Conservation (phyloP, 2,888 invertebrate species). For the Campopleginae sp. region DNA sequence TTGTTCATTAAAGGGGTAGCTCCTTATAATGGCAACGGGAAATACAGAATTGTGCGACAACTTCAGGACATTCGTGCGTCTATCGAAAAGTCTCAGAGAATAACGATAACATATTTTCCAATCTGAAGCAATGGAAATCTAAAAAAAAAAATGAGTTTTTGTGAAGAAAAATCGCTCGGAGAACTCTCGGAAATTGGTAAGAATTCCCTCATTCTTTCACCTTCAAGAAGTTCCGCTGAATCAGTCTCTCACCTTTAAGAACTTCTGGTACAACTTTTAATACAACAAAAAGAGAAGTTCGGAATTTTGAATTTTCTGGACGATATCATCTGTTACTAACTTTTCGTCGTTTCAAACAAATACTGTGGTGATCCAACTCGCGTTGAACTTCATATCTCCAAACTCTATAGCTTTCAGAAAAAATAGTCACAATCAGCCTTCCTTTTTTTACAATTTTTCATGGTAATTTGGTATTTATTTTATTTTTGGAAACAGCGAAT, state of each 20-base stretch:
- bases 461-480: not conserved
- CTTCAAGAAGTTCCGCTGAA: not conserved
- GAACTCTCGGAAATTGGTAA: not conserved
- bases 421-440: not conserved
- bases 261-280: slow-evolving; percentile 2
- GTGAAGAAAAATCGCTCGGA: not conserved
- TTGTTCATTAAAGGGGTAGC: not conserved
- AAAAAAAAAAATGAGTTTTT: not conserved
- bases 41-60: not conserved
- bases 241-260: not conserved
- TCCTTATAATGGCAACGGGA: not conserved
- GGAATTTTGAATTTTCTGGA: not conserved
- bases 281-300: not conserved
- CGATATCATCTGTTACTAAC: not conserved
- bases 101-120: not conserved
- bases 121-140: not conserved
- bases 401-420: not conserved
- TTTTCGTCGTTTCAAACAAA: not conserved
- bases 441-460: not conserved
- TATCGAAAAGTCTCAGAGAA: not conserved
- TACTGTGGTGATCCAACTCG: not conserved
- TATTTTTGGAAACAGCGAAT: not conserved
- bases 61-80: not conserved
- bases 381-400: not conserved
- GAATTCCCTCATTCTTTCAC: not conserved